phyloP scores from a whole-genome alignment of 2,797 vertebrate species.

The Cuculus canorus region DNA sequence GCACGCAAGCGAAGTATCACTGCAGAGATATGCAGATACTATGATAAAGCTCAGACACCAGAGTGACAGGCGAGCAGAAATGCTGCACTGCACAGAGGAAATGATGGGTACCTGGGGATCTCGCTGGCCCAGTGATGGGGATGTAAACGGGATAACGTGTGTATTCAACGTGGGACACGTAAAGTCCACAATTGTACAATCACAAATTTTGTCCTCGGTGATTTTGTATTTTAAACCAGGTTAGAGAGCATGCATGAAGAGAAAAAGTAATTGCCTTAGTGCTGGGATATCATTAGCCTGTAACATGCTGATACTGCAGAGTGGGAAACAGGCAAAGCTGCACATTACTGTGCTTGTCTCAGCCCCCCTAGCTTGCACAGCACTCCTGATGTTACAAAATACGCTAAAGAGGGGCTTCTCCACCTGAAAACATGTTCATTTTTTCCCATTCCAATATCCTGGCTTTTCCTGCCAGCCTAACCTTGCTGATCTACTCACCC shows the following conservation, averaged over 20 bases:
- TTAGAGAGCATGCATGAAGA: accelerated
- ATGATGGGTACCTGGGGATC: accelerated
- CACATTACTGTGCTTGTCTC: not conserved
- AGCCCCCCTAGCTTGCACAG: not conserved
- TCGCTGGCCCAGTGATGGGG: not conserved
- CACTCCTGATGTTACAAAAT: not conserved
- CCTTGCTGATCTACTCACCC: not conserved
- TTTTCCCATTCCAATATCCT: not conserved
- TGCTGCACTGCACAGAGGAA: slow-evolving; percentile 31
- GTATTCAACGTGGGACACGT: accelerated
- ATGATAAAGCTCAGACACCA: not conserved
- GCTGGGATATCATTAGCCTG: not conserved
- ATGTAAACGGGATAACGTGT: not conserved
- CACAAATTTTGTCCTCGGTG: not conserved
- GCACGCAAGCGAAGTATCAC: not conserved
- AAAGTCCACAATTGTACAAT: not conserved
- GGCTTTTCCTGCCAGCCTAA: not conserved
- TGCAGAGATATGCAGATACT: slow-evolving; percentile 62
- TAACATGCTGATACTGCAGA: not conserved
- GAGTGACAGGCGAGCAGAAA: not conserved
- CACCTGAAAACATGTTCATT: not conserved
- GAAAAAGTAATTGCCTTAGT: not conserved
- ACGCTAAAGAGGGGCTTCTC: not conserved
- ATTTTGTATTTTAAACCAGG: not conserved
- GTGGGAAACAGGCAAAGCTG: not conserved